Percentiles rank a stretch among this genome's conserved stretches.
Evolutionary conservation across 2,797 vertebrate genomes (phyloP).

Genomic region (Sternotherus odoratus): DNA sequence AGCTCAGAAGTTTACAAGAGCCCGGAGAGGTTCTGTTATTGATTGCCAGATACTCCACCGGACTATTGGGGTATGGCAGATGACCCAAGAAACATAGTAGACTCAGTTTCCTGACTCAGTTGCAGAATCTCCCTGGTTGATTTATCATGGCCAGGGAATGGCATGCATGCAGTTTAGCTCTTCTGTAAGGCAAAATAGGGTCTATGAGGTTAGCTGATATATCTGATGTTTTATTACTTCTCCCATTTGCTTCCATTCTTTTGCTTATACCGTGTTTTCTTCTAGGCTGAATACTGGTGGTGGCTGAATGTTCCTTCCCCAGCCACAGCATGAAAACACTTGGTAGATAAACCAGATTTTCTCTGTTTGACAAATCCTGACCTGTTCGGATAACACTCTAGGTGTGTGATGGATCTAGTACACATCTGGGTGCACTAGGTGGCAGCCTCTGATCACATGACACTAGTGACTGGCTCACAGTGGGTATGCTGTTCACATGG

Average conservation of each 20-base stretch:
- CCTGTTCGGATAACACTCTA: neutral
- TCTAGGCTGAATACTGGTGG: neutral
- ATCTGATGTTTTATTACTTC: neutral
- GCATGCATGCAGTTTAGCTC: neutral
- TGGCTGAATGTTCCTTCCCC: neutral
- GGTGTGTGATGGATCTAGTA: neutral
- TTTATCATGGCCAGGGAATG: neutral
- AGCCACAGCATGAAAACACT: accelerated
- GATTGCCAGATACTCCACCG: neutral
- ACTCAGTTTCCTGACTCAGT: neutral
- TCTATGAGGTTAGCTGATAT: neutral
- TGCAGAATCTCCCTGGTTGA: neutral
- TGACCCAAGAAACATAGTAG: neutral
- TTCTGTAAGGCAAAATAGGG: neutral
- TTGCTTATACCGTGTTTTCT: neutral
- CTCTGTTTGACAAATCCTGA: neutral
- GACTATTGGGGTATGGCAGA: neutral
- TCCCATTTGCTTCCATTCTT: neutral
- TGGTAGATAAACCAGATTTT: neutral
- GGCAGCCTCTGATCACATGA: conserved; percentile 58
- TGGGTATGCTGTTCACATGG: conserved; percentile 33
- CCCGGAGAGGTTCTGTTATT: neutral
- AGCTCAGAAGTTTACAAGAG: neutral
- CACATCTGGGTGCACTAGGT: conserved; percentile 69
- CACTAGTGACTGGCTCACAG: neutral